Evolutionary conservation across 1,140 invertebrate species (phyloP).

Genomic region (Nylanderia fulva): DNA sequence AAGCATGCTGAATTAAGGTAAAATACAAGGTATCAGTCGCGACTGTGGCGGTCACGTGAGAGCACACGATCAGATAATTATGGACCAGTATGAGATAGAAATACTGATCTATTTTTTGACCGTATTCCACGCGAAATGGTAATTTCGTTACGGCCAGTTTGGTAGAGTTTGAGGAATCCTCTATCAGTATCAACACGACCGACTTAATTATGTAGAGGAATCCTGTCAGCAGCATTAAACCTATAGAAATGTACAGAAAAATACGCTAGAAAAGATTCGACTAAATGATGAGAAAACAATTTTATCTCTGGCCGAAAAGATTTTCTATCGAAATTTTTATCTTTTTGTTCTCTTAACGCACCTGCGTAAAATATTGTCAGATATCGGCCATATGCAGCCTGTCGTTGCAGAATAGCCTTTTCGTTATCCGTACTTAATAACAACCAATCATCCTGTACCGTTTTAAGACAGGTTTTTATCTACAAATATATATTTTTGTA

Average conservation of each 20-base stretch:
- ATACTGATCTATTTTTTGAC: conserved; percentile 22
- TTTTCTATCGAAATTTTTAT: background rate
- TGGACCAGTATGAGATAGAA: conserved; percentile 37
- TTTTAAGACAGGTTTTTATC: conserved; percentile 32
- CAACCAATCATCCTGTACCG: conserved; percentile 42
- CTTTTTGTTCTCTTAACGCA: background rate
- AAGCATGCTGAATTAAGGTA: conserved; percentile 36
- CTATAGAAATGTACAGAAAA: background rate
- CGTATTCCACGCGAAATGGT: conserved; percentile 48
- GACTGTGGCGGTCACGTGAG: conserved; percentile 33
- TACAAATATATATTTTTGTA: background rate
- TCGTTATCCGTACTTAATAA: conserved; percentile 26
- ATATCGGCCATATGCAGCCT: conserved; percentile 8
- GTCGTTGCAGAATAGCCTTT: conserved; percentile 15
- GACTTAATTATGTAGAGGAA: conserved; percentile 48
- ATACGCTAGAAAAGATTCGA: background rate
- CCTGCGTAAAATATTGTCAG: conserved; percentile 47
- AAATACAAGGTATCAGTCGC: conserved; percentile 32
- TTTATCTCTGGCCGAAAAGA: background rate
- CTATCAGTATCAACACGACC: conserved; percentile 46
- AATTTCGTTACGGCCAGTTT: conserved; percentile 26
- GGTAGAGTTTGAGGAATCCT: conserved; percentile 30
- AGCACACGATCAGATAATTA: conserved; percentile 5
- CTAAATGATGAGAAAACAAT: background rate
- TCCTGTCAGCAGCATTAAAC: conserved; percentile 33